Conservation (phyloP, 1,140 invertebrate genomes). For the Metaphire vulgaris region DNA sequence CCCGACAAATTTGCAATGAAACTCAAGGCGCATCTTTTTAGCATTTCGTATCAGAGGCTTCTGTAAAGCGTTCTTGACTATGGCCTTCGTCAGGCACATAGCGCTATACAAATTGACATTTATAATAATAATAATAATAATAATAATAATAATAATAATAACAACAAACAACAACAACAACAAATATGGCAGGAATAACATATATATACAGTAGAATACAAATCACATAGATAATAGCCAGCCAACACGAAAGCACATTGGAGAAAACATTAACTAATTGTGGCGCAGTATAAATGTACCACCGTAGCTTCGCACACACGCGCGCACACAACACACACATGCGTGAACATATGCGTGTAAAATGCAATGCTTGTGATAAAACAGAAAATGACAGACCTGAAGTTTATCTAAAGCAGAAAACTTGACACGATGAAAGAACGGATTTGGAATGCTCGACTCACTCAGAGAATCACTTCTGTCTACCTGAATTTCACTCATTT, state of each 20-base stretch:
- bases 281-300: neutral
- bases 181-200: too few relatives aligned
- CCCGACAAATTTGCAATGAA: neutral
- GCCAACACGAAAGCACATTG: neutral
- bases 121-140: too few relatives aligned
- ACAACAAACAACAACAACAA: too few relatives aligned
- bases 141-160: too few relatives aligned
- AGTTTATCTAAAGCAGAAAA: neutral
- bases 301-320: neutral
- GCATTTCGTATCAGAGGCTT: too few relatives aligned
- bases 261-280: neutral
- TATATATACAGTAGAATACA: too few relatives aligned
- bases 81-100: too few relatives aligned
- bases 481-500: neutral
- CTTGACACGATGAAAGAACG: neutral
- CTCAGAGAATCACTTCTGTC: neutral
- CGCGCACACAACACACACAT: too few relatives aligned
- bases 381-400: neutral
- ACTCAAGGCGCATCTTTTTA: neutral
- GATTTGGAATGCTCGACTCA: neutral
- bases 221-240: neutral
- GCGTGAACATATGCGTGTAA: too few relatives aligned
- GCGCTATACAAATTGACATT: too few relatives aligned
- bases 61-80: too few relatives aligned
- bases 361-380: neutral